These are phyloP conservation scores for Cliona cf. orientalis DNA, from an alignment of 37 sponge, comb jelly and placozoan species.

Conservation along the genomic window DNA sequence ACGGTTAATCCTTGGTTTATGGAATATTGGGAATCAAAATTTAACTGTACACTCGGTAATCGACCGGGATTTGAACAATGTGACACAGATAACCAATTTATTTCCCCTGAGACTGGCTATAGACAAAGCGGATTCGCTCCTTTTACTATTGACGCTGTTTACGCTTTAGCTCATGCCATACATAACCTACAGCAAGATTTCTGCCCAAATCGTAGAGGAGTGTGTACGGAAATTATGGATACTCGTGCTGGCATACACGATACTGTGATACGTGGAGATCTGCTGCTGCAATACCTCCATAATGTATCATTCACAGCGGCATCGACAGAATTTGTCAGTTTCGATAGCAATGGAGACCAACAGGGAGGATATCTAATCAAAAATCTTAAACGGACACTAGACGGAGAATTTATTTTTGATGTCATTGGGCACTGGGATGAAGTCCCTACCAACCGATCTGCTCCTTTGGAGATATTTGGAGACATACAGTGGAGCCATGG, in stretches of 20 bases:
- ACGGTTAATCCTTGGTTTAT: conserved; percentile 74
- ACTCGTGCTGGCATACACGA: neutral
- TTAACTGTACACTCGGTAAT: conserved; percentile 56
- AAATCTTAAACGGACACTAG: conserved; percentile 27
- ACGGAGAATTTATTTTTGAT: neutral
- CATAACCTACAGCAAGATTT: conserved; percentile 30
- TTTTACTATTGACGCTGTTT: conserved; percentile 76
- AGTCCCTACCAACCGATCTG: neutral
- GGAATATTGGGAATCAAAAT: conserved; percentile 61
- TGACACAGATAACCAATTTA: conserved; percentile 12
- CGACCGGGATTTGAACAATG: neutral
- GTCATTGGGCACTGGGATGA: conserved; percentile 43
- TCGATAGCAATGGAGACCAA: conserved; percentile 67
- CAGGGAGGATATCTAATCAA: conserved; percentile 30
- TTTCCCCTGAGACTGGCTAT: neutral
- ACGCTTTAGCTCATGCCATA: conserved; percentile 74
- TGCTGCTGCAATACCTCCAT: conserved; percentile 32
- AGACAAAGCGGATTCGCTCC: conserved; percentile 59
- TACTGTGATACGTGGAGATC: conserved; percentile 16
- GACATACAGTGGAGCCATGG: conserved; percentile 11
- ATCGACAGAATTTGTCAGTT: neutral
- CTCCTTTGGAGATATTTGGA: neutral
- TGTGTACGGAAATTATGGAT: conserved; percentile 33
- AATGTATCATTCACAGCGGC: conserved; percentile 26
- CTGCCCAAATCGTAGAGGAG: conserved; percentile 1